phyloP scores from a whole-genome alignment of 1,140 invertebrate species.

The Paraescarpia echinospica region DNA sequence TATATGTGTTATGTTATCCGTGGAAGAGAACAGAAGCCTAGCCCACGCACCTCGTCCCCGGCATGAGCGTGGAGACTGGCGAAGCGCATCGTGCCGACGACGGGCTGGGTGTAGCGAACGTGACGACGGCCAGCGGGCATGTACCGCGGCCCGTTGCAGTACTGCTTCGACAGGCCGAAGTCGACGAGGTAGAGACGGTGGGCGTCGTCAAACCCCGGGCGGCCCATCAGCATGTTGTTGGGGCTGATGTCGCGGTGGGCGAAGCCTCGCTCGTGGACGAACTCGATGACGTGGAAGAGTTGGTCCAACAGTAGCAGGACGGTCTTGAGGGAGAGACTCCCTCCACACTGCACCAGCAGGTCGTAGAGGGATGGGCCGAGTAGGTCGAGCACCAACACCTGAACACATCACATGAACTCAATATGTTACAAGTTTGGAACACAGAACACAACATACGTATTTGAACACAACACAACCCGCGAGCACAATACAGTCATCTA shows the following conservation, averaged over 20 bases:
- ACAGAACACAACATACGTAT: no score
- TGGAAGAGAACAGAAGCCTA: no score
- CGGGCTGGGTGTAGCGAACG: not conserved
- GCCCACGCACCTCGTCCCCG: conserved; percentile 16
- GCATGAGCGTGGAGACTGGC: conserved; percentile 26
- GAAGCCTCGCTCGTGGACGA: conserved; percentile 76
- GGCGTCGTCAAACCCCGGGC: conserved; percentile 10
- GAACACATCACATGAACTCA: not conserved
- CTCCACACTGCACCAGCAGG: conserved; percentile 35
- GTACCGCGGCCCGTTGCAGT: conserved; percentile 19
- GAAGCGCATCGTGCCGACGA: conserved; percentile 30
- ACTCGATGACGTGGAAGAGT: conserved; percentile 67
- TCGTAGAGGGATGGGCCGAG: conserved; percentile 37
- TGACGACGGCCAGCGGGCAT: not conserved
- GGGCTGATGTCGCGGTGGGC: conserved; percentile 39
- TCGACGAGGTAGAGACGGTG: conserved; percentile 57
- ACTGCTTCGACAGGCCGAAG: conserved; percentile 64
- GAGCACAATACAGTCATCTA: no score
- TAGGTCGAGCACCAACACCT: conserved; percentile 35
- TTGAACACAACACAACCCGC: no score
- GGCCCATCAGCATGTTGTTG: conserved; percentile 34
- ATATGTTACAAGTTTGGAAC: not conserved
- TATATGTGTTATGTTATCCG: no score
- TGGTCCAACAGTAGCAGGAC: conserved; percentile 90
- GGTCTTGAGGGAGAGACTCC: conserved; percentile 42